Evolutionary conservation across 2,888 invertebrate species (phyloP).

Genomic region (Meteorus cinctellus): DNA sequence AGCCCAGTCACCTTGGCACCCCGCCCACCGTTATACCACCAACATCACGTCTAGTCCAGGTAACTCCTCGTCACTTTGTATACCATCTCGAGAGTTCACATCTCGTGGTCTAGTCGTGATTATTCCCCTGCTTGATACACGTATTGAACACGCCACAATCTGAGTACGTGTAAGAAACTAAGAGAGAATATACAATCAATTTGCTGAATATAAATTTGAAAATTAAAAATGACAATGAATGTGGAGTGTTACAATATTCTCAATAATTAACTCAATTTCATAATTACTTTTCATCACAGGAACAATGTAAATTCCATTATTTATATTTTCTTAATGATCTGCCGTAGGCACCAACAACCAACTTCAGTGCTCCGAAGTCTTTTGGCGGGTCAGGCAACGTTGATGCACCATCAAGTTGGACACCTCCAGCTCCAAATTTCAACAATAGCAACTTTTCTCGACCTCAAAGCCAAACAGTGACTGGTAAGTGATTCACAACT

Average conservation of each 20-base stretch:
- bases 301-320: conserved; percentile 23
- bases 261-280: background rate
- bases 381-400: conserved; percentile 66
- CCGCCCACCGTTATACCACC: conserved; percentile 67
- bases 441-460: conserved; percentile 67
- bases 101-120: conserved; percentile 13
- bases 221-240: background rate
- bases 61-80: conserved; percentile 63
- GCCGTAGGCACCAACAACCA: conserved; percentile 65
- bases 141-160: conserved; percentile 6
- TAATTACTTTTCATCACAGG: background rate
- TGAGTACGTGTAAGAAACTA: background rate
- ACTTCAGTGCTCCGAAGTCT: conserved; percentile 68
- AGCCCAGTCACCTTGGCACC: conserved; percentile 69
- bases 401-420: conserved; percentile 59
- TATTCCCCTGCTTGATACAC: conserved; percentile 34
- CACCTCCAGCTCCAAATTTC: conserved; percentile 61
- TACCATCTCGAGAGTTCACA: conserved; percentile 42
- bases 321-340: background rate
- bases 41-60: conserved; percentile 70
- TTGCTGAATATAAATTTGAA: background rate
- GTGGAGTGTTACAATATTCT: conserved; percentile 3
- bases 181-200: background rate
- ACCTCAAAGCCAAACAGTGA: conserved; percentile 69
- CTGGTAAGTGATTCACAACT: conserved; percentile 64